Conservation (phyloP, 1,140 invertebrate genomes). For the Berghia stephanieae region DNA sequence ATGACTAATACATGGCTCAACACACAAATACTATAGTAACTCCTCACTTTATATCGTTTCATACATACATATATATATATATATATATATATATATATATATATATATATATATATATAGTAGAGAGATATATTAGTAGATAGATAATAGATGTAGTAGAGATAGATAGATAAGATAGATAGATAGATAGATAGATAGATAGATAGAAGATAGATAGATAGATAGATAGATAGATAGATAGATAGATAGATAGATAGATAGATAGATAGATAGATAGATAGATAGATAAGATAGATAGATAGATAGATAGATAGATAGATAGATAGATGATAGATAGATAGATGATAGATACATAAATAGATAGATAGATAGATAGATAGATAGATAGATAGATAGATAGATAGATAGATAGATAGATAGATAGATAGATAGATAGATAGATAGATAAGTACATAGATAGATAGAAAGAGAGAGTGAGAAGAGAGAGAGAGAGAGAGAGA, state of each 20-base stretch:
- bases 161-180: background rate
- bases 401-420: background rate
- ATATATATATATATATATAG: no score
- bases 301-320: background rate
- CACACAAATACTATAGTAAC: no score
- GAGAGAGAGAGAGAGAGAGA: conserved; percentile 16
- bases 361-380: background rate
- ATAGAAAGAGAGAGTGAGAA: background rate
- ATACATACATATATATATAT: no score
- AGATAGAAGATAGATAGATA: background rate
- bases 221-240: background rate
- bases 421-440: no score
- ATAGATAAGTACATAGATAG: background rate
- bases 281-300: background rate
- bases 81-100: no score
- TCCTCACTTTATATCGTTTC: no score
- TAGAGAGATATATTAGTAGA: no score
- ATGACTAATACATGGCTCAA: no score
- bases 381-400: background rate
- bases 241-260: background rate
- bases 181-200: conserved; percentile 15
- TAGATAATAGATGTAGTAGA: no score
- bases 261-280: background rate
- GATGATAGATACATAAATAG: no score
- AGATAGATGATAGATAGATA: no score